Conservation (phyloP, 2,888 invertebrate species). For the Theodoxus fluviatilis region DNA sequence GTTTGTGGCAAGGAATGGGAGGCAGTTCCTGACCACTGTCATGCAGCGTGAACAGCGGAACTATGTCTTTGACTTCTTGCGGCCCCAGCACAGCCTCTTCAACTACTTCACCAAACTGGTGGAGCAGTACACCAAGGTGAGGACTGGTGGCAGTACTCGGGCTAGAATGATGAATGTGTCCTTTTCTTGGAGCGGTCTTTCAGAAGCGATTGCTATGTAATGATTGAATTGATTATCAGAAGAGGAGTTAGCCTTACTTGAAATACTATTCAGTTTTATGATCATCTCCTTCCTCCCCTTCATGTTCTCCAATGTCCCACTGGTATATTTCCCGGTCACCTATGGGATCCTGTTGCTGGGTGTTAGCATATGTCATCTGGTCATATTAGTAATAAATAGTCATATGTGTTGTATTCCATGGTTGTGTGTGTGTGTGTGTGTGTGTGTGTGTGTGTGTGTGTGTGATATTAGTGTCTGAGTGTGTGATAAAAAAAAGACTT, state of each 20-base stretch:
- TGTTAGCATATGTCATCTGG: too few species aligned
- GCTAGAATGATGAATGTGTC: neutral
- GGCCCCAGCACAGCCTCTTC: constrained; percentile 97
- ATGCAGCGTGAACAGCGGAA: constrained; percentile 99
- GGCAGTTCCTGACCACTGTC: constrained; percentile 95
- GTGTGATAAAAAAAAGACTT: too few species aligned
- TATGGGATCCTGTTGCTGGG: too few species aligned
- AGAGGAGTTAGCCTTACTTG: too few species aligned
- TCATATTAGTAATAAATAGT: too few species aligned
- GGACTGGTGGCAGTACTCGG: neutral
- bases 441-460: constrained; percentile 9
- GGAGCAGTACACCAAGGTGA: constrained; percentile 95
- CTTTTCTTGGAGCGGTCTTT: neutral
- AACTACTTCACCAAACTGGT: constrained; percentile 97
- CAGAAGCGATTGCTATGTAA: neutral
- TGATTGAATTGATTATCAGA: neutral
- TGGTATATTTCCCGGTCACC: too few species aligned
- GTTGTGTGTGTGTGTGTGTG: neutral
- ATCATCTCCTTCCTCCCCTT: neutral
- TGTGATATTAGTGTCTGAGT: neutral
- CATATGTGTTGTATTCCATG: too few species aligned
- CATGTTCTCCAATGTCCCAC: neutral
- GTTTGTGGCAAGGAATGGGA: constrained; percentile 97
- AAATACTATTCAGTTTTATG: neutral
- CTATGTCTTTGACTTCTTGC: constrained; percentile 97